phyloP scores from a whole-genome alignment of 2,113 vertebrate genomes.

The Heliornis fulica region DNA sequence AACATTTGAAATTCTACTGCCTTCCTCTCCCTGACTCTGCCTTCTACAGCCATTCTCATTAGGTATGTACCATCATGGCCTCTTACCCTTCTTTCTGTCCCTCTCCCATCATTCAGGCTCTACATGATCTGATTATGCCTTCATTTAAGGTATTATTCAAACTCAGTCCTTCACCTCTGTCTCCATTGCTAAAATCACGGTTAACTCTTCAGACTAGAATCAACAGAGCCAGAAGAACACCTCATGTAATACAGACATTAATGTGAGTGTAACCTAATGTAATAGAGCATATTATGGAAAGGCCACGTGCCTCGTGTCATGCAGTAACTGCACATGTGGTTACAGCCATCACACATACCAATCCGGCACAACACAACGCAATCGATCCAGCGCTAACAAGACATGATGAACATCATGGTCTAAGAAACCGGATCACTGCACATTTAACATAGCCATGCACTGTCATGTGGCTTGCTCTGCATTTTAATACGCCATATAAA shows the following conservation, averaged over 20 bases:
- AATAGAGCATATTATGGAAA: background rate
- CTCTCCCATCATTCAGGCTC: background rate
- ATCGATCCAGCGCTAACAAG: background rate
- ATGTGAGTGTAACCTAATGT: too few species aligned
- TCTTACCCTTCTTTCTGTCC: background rate
- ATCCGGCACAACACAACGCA: fast-evolving
- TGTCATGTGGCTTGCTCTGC: background rate
- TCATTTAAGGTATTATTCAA: background rate
- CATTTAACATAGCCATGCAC: background rate
- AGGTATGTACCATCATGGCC: background rate
- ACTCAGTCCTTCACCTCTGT: background rate
- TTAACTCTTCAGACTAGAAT: background rate
- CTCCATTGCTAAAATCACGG: background rate
- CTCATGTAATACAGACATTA: background rate
- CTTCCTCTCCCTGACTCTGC: background rate
- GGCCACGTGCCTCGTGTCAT: background rate
- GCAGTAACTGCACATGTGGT: background rate
- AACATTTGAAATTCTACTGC: background rate
- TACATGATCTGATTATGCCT: background rate
- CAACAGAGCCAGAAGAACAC: background rate
- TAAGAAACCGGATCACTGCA: background rate
- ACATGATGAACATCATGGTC: background rate
- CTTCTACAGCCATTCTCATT: background rate
- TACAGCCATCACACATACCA: background rate
- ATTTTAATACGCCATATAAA: background rate